These are phyloP conservation scores for Amiota mariae DNA, from an alignment of 2,888 invertebrate species.

Conservation along the genomic window DNA sequence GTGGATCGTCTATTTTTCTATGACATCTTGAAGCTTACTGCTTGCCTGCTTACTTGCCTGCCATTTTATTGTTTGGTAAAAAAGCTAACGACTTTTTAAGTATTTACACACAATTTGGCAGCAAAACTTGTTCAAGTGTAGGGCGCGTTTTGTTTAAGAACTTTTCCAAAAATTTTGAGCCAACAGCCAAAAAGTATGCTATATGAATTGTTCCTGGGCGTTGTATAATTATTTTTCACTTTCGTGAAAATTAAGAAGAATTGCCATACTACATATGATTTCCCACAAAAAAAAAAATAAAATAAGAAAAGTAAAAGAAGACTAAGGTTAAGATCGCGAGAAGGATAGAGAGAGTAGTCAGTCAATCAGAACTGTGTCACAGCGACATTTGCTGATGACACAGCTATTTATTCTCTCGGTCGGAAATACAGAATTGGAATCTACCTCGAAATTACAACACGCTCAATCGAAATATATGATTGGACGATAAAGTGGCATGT, in stretches of 20 bases:
- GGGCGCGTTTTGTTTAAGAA: background rate
- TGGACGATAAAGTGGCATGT: too few relatives aligned
- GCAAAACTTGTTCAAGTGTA: constrained; percentile 32
- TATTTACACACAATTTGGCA: constrained; percentile 64
- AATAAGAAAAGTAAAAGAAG: too few relatives aligned
- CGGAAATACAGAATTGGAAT: too few relatives aligned
- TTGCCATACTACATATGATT: background rate
- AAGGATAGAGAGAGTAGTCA: too few relatives aligned
- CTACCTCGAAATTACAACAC: too few relatives aligned
- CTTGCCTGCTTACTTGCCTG: constrained; percentile 40
- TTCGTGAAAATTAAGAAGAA: constrained; percentile 16
- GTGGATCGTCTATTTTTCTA: background rate
- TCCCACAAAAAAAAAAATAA: background rate
- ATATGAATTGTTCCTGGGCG: constrained; percentile 36
- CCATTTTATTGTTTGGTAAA: background rate
- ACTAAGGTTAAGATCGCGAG: too few relatives aligned
- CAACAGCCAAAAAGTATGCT: constrained; percentile 50
- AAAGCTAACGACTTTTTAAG: constrained; percentile 62
- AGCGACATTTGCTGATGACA: too few relatives aligned
- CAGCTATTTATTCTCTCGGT: too few relatives aligned
- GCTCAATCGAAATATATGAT: too few relatives aligned
- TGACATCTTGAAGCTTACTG: constrained; percentile 3
- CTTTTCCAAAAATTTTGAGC: constrained; percentile 45
- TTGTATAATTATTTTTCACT: background rate
- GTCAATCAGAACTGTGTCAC: too few relatives aligned